A percentile compares a stretch with the other conserved stretches of the same genome.
These are phyloP conservation scores for Papilio helenus DNA, from an alignment of 1,140 invertebrate species.

Conservation along the genomic window DNA sequence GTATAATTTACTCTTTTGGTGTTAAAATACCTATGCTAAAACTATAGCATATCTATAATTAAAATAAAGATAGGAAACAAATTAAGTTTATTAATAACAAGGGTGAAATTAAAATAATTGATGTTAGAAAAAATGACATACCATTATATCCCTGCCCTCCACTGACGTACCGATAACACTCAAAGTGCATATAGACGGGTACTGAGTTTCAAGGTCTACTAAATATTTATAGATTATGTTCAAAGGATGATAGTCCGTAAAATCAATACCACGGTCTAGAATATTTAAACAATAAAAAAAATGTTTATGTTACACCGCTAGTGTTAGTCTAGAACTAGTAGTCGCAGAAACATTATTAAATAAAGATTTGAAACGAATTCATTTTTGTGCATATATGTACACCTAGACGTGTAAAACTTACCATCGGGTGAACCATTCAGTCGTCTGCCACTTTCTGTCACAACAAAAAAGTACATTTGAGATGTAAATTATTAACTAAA, in stretches of 20 bases:
- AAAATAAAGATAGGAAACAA: too few relatives aligned
- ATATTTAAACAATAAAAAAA: conserved; percentile 38
- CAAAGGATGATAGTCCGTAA: conserved; percentile 71
- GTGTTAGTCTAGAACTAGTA: too few relatives aligned
- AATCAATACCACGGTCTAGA: conserved; percentile 65
- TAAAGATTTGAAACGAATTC: too few relatives aligned
- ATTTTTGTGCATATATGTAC: not conserved
- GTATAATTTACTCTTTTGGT: too few relatives aligned
- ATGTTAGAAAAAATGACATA: conserved; percentile 35
- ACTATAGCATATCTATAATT: too few relatives aligned
- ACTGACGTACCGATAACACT: conserved; percentile 62
- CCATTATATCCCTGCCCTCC: conserved; percentile 74
- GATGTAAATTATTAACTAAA: not conserved
- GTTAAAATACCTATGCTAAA: too few relatives aligned
- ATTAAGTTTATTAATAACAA: too few relatives aligned
- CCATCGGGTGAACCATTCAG: not conserved
- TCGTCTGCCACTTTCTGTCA: not conserved
- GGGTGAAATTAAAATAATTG: too few relatives aligned
- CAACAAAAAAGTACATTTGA: not conserved
- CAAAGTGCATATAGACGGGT: conserved; percentile 72
- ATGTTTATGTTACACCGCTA: not conserved
- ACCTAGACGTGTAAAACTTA: not conserved
- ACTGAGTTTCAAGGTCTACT: conserved; percentile 60
- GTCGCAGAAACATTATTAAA: too few relatives aligned
- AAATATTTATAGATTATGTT: conserved; percentile 64